Conservation (phyloP, 1,140 invertebrate species). For the Dendrolimus punctatus region DNA sequence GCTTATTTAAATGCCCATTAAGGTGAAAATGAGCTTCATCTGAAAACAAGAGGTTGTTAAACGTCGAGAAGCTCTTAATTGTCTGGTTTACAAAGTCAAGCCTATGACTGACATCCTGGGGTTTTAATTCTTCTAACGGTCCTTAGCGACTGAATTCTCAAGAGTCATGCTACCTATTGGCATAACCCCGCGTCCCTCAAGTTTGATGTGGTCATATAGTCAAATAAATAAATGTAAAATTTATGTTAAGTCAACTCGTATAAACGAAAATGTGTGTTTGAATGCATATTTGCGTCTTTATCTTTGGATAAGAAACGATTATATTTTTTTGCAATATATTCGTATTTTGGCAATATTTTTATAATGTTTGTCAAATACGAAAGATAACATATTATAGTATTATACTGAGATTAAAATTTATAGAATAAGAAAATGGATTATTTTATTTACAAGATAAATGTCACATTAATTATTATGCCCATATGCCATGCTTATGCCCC, state of each 20-base stretch:
- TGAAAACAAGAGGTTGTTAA: constrained; percentile 3
- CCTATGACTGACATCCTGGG: constrained; percentile 3
- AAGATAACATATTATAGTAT: too few species aligned
- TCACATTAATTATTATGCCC: too few species aligned
- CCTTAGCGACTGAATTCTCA: constrained; percentile 5
- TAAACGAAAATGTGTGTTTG: too few species aligned
- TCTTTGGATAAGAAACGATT: too few species aligned
- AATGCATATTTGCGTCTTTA: too few species aligned
- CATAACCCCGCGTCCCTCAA: neutral
- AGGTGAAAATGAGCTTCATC: constrained; percentile 3
- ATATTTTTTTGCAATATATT: too few species aligned
- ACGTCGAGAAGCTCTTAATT: constrained; percentile 7
- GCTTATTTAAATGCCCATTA: neutral
- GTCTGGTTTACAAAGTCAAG: constrained; percentile 5
- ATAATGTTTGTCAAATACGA: too few species aligned
- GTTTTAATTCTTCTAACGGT: constrained; percentile 6
- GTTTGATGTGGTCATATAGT: neutral
- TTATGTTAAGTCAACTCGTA: constrained; percentile 1
- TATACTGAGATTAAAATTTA: too few species aligned
- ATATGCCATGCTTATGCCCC: too few species aligned
- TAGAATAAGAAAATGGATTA: too few species aligned
- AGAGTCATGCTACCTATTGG: constrained; percentile 3
- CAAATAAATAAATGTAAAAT: neutral
- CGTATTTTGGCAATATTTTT: too few species aligned
- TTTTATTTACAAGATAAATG: too few species aligned